phyloP scores from a whole-genome alignment of 2,888 invertebrate species.

The Ormyrus rosae region DNA sequence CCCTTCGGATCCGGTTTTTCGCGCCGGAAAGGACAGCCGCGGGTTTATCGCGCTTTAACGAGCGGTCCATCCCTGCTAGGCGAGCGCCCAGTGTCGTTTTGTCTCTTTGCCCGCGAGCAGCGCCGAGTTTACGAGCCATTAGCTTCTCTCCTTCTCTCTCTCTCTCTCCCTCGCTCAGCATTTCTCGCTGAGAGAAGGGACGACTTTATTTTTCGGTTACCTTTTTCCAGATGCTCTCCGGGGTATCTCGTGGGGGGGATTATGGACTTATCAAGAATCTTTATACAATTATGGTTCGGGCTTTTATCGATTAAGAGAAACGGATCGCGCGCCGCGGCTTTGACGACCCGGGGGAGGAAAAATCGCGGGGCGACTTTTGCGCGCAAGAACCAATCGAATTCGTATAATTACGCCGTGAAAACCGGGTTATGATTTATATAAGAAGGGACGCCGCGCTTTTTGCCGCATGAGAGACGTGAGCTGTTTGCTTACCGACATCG shows the following conservation, averaged over 20 bases:
- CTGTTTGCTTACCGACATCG: too few species aligned
- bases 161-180: neutral
- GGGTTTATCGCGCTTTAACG: slow-evolving; percentile 29
- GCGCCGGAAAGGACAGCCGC: slow-evolving; percentile 14
- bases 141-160: slow-evolving; percentile 7
- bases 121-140: slow-evolving; percentile 27
- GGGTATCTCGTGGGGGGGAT: neutral
- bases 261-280: slow-evolving; percentile 4
- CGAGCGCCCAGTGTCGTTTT: slow-evolving; percentile 16
- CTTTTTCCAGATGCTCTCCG: too few species aligned
- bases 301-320: slow-evolving; percentile 16
- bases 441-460: too few species aligned
- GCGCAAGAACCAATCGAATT: too few species aligned
- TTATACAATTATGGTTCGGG: neutral
- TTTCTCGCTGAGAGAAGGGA: neutral
- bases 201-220: neutral
- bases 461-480: too few species aligned
- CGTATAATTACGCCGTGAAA: neutral
- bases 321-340: neutral
- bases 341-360: too few species aligned
- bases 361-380: too few species aligned
- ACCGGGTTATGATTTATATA: neutral
- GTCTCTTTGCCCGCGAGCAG: neutral
- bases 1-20: slow-evolving; percentile 38
- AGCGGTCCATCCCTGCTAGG: neutral